Percentiles rank a stretch among this genome's conserved stretches.
Conservation (phyloP, 2,888 invertebrate genomes). For the Drosophila mercatorum region DNA sequence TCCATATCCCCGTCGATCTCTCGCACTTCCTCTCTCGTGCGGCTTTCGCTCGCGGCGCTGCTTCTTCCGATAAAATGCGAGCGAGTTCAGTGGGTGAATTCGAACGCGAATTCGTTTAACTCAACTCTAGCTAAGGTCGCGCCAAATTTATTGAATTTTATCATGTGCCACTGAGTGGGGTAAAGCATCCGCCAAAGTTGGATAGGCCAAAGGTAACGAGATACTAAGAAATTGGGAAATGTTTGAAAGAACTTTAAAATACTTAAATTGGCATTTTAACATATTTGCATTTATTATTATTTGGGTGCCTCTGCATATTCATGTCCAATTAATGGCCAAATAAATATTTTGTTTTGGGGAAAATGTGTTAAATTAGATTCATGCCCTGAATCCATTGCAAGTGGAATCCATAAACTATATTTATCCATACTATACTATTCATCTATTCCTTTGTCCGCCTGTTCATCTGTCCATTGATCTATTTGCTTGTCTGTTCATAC, state of each 20-base stretch:
- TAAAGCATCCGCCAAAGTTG: constrained; percentile 7
- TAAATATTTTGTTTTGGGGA: background rate
- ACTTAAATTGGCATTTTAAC: background rate
- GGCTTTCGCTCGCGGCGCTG: constrained; percentile 34
- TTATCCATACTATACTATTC: too few relatives aligned
- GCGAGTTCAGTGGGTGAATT: constrained; percentile 4
- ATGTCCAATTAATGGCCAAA: background rate
- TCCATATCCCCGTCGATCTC: constrained; percentile 19
- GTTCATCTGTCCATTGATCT: too few relatives aligned
- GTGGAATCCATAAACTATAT: too few relatives aligned
- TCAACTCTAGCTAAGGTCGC: constrained; percentile 18
- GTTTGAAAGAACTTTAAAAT: constrained; percentile 2
- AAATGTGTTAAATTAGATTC: too few relatives aligned
- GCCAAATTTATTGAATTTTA: constrained; percentile 44
- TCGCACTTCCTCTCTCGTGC: constrained; percentile 16
- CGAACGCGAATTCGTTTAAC: constrained; percentile 1
- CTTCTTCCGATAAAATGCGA: constrained; percentile 37
- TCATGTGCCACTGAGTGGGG: constrained; percentile 6
- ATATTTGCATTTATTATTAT: background rate
- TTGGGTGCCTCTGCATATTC: background rate
- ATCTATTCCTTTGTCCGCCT: too few relatives aligned
- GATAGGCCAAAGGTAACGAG: background rate
- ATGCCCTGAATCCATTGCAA: too few relatives aligned
- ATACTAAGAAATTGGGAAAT: background rate
- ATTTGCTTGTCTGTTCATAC: too few relatives aligned